Percentiles rank a stretch among this genome's conserved stretches.
Evolutionary conservation across 1,140 invertebrate genomes (phyloP).

Genomic region (Globodera rostochiensis): DNA sequence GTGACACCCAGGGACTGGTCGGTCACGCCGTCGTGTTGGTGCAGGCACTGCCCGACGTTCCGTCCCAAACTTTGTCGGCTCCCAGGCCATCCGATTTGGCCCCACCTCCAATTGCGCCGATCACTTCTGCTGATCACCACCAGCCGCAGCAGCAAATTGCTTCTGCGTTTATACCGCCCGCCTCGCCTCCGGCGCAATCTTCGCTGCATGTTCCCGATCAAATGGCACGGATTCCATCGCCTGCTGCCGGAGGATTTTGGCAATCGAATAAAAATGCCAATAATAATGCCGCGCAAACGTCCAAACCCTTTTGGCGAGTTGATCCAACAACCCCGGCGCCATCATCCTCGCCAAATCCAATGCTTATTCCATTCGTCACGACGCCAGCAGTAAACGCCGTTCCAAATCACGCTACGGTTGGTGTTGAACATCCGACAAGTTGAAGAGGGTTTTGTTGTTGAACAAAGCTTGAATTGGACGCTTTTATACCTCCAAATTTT

Average conservation of each 20-base stretch:
- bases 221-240: not conserved
- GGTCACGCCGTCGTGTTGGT: conserved; percentile 57
- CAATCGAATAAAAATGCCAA: not conserved
- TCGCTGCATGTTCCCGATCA: not conserved
- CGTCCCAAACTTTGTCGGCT: not conserved
- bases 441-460: not conserved
- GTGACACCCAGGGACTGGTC: conserved; percentile 55
- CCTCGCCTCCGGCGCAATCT: conserved; percentile 6
- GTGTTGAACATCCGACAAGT: not conserved
- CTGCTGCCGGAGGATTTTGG: not conserved
- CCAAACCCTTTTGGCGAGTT: not conserved
- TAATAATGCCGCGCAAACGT: not conserved
- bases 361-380: not conserved
- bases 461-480: not conserved
- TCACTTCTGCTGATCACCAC: conserved; percentile 2
- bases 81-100: not conserved
- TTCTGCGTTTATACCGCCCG: not conserved
- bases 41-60: conserved; percentile 32
- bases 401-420: conserved; percentile 2
- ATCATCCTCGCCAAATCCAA: not conserved
- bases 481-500: no score
- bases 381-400: not conserved
- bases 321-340: not conserved
- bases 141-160: not conserved
- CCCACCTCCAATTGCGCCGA: not conserved